These are phyloP conservation scores for Tragelaphus buxtoni DNA, from an alignment of 2,113 vertebrate genomes.

Conservation along the genomic window DNA sequence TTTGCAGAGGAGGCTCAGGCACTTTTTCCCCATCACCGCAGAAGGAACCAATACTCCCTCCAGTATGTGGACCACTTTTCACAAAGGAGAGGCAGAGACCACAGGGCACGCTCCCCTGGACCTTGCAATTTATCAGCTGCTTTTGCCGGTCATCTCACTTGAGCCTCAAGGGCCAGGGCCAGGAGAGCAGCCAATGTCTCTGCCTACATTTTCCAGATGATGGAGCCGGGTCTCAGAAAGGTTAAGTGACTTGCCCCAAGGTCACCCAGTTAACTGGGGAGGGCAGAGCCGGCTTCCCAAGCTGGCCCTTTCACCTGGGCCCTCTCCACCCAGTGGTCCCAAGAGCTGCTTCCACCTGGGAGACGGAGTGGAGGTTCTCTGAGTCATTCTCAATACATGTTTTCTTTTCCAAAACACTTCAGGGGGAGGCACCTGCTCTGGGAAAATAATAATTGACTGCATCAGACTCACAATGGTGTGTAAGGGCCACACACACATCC, in stretches of 20 bases:
- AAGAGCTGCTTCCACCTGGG: too few relatives aligned
- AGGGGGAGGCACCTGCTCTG: neutral
- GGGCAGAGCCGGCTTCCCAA: too few relatives aligned
- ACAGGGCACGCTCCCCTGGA: accelerated
- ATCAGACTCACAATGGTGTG: neutral
- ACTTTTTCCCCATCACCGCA: neutral
- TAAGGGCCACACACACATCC: too few relatives aligned
- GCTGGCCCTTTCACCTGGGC: accelerated
- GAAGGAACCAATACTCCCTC: neutral
- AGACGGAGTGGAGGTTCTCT: neutral
- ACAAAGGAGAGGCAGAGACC: neutral
- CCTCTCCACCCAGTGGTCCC: accelerated
- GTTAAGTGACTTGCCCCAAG: neutral
- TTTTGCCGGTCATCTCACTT: accelerated
- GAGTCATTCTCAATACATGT: neutral
- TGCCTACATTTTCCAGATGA: neutral
- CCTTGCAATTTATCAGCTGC: neutral
- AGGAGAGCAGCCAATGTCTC: neutral
- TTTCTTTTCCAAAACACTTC: neutral
- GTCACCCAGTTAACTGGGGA: neutral
- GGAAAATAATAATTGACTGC: neutral
- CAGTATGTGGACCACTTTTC: accelerated
- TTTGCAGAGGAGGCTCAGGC: too few relatives aligned
- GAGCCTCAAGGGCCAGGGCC: accelerated
- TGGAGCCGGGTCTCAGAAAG: neutral